Evolutionary conservation across 1,140 invertebrate genomes (phyloP), one percentile per base, ranked within the genome.

Genomic region (Drosophila persimilis): DNA sequence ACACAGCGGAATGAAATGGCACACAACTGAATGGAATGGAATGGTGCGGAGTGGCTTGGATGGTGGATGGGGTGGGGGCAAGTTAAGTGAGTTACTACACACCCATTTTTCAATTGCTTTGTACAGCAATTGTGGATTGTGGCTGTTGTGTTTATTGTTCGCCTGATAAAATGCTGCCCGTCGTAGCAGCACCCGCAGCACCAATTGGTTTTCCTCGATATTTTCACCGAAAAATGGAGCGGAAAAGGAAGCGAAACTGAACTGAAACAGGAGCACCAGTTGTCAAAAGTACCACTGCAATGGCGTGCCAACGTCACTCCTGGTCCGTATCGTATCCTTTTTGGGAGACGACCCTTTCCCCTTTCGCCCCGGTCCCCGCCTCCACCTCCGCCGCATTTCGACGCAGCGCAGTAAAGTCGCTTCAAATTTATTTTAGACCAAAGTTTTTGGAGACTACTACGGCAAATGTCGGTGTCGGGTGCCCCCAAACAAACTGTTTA

Each of bases 61-160:
- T 45, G 6, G 13, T 45, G 13, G 9, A 2, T 2, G 2, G 31
- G 0, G 46, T 6, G 44, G 11, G 43, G 24, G 6, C 51, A 20
- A 41, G 22, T 26, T 39, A 29, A 56, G 63, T 39, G 29, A 62
- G 72, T 46, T 31, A 53, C 64, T 72, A 62, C 71, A 61, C 77
- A 65, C 77, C 65, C 72, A 80, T 75, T 80, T 76, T 72, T 46
- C 77, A 79, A 79, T 79, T 70, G 75, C 62, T 69, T 67, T 47
- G 45, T 26, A 56, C 39, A 46, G 64, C 64, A 74, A 29, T 26
- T 54, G 64, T 41, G 57, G 35, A 64, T 64, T 50, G 57, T 22
- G 57, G 57, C 58, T 31, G 64, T 51, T 55, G 65, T 61, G 74
- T 77, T 80, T 80, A 80, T 77, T 80, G 73, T 73, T 57, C 51